Evolutionary conservation across 2,113 vertebrate genomes (phyloP).

Genomic region (Thalassoma bifasciatum): DNA sequence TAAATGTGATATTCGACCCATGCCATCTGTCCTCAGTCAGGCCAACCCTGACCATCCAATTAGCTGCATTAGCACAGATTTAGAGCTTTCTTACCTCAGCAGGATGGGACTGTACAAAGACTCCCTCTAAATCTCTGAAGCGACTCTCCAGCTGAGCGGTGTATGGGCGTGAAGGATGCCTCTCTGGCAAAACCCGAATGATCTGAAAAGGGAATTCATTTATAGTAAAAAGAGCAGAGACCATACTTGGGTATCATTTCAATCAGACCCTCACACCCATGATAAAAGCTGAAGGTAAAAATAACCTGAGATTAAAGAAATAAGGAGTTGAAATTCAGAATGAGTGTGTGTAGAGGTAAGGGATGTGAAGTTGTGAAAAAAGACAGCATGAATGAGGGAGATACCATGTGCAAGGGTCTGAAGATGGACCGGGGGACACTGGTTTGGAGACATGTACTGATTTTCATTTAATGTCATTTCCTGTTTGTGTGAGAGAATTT

Average conservation of each 20-base stretch:
- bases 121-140: slow-evolving; percentile 71
- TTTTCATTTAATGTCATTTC: too few relatives aligned
- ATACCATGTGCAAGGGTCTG: too few relatives aligned
- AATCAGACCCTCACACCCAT: neutral
- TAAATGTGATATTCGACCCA: slow-evolving; percentile 30
- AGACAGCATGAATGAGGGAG: too few relatives aligned
- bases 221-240: neutral
- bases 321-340: too few relatives aligned
- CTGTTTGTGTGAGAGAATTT: too few relatives aligned
- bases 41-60: neutral
- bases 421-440: too few relatives aligned
- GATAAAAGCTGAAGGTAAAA: too few relatives aligned
- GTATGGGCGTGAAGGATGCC: slow-evolving; percentile 86
- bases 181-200: slow-evolving; percentile 81
- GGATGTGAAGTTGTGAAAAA: too few relatives aligned
- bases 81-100: slow-evolving; percentile 65
- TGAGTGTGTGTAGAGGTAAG: too few relatives aligned
- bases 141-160: slow-evolving; percentile 80
- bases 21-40: neutral
- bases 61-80: neutral
- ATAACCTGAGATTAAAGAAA: too few relatives aligned
- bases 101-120: slow-evolving; percentile 72
- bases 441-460: too few relatives aligned
- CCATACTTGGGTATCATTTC: neutral
- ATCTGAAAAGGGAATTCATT: slow-evolving; percentile 64